Percentiles rank a stretch among this genome's conserved stretches.
Evolutionary conservation across 2,888 invertebrate species (phyloP).

Genomic region (Emesis furor): DNA sequence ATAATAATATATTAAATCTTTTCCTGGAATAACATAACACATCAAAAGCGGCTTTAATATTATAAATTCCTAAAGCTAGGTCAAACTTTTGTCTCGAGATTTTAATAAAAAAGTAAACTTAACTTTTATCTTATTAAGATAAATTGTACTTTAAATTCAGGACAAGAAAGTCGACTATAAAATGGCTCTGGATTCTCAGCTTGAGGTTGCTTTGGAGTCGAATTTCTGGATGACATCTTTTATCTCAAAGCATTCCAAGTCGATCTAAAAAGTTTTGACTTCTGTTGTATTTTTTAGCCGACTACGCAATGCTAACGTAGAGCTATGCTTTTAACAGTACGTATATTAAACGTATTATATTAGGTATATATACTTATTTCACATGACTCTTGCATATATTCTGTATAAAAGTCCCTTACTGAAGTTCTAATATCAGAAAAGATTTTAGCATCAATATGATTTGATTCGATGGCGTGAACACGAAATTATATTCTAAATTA

Average conservation of each 20-base stretch:
- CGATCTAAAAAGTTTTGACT: conserved; percentile 84
- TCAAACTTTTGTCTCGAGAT: conserved; percentile 86
- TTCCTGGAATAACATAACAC: conserved; percentile 85
- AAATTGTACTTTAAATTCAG: conserved; percentile 80
- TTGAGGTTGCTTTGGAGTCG: conserved; percentile 82
- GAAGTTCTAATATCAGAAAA: no score
- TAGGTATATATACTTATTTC: no score
- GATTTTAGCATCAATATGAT: no score
- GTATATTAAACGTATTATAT: background rate
- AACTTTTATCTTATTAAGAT: conserved; percentile 56
- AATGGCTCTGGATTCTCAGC: conserved; percentile 73
- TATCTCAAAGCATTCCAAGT: conserved; percentile 90
- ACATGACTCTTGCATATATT: no score
- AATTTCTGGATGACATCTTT: conserved; percentile 91
- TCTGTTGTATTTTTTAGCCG: conserved; percentile 39
- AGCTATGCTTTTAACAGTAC: background rate
- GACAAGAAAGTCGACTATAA: conserved; percentile 79
- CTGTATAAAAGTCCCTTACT: no score
- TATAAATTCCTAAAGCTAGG: conserved; percentile 91
- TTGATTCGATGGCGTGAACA: no score
- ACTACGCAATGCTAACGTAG: background rate
- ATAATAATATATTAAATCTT: conserved; percentile 52
- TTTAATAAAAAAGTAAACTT: conserved; percentile 81
- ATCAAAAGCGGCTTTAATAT: conserved; percentile 84
- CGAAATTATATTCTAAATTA: no score